Evolutionary conservation across 2,888 invertebrate species (phyloP).

Genomic region (Drosophila stalkeri): DNA sequence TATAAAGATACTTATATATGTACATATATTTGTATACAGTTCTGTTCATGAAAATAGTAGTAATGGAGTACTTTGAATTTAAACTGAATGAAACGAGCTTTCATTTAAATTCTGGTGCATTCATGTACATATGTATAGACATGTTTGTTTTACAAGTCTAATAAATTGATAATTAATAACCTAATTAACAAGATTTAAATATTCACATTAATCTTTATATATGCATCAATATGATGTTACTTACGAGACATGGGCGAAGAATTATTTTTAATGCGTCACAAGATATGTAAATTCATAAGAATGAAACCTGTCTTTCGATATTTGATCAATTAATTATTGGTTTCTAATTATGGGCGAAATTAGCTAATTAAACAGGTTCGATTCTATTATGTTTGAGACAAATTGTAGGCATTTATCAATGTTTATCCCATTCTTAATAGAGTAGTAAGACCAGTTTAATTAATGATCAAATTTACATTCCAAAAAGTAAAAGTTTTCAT

Average conservation of each 20-base stretch:
- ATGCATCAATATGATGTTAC: neutral
- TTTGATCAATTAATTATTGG: neutral
- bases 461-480: neutral
- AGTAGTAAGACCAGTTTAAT: neutral
- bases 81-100: neutral
- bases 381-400: neutral
- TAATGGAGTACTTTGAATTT: neutral
- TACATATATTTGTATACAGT: neutral
- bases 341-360: slow-evolving; percentile 26
- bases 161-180: no score
- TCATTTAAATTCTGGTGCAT: neutral
- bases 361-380: slow-evolving; percentile 23
- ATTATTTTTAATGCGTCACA: neutral
- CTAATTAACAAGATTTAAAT: neutral
- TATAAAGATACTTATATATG: neutral
- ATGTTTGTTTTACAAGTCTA: no score
- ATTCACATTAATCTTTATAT: neutral
- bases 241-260: neutral
- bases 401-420: neutral
- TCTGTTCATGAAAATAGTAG: neutral
- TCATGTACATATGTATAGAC: neutral
- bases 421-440: neutral
- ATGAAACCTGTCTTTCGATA: slow-evolving; percentile 27
- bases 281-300: neutral
- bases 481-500: neutral